Conservation (phyloP, 2,113 vertebrate species). For the Hemiscyllium ocellatum region DNA sequence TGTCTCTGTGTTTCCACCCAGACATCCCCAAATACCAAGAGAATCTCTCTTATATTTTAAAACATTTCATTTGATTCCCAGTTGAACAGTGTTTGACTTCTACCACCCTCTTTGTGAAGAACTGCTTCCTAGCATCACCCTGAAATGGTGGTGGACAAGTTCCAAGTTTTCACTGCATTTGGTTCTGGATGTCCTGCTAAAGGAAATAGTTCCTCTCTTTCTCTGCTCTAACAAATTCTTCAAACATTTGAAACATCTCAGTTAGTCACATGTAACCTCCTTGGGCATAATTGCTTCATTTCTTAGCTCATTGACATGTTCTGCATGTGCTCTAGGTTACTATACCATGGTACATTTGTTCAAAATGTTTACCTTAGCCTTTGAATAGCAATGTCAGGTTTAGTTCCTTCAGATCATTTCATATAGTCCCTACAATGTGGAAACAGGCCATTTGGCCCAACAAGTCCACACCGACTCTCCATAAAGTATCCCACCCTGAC, state of each 20-base stretch:
- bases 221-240: background rate
- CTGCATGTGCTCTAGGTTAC: background rate
- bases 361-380: background rate
- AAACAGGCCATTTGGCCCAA: no score
- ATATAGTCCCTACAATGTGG: no score
- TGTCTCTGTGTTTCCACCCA: background rate
- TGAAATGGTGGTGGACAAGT: background rate
- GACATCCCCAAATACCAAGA: background rate
- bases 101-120: background rate
- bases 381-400: background rate
- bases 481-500: no score
- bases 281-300: background rate
- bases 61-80: background rate
- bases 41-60: background rate
- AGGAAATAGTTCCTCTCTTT: background rate
- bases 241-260: background rate
- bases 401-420: background rate
- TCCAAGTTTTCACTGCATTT: background rate
- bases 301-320: background rate
- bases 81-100: background rate
- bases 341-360: background rate
- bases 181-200: background rate
- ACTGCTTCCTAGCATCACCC: background rate
- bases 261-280: background rate
- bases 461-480: no score